Evolutionary conservation across 1,140 invertebrate species (phyloP).

Genomic region (Chionoecetes opilio): DNA sequence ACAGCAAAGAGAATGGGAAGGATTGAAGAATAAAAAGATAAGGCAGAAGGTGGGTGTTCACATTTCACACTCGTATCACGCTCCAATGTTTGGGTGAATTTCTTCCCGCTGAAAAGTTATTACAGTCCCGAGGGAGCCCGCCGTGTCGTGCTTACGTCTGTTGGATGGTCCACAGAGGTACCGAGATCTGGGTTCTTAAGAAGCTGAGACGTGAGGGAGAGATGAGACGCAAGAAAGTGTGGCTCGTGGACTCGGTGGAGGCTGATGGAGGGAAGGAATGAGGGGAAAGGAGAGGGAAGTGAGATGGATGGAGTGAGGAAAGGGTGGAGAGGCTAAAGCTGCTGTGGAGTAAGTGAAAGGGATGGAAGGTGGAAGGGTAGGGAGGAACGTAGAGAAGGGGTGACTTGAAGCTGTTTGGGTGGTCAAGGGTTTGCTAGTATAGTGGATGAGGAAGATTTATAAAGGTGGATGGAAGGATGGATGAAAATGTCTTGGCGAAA

Average conservation of each 20-base stretch:
- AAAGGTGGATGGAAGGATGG: too few relatives aligned
- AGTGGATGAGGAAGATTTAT: too few relatives aligned
- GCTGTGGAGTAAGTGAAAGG: too few relatives aligned
- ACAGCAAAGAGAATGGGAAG: too few relatives aligned
- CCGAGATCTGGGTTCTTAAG: background rate
- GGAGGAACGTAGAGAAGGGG: background rate
- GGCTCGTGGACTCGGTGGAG: background rate
- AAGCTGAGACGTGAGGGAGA: background rate
- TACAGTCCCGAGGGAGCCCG: conserved; percentile 1
- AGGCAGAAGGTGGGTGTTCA: background rate
- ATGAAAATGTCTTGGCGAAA: too few relatives aligned
- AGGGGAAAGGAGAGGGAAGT: too few relatives aligned
- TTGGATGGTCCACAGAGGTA: background rate
- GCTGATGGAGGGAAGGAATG: background rate
- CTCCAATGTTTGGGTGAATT: conserved; percentile 29
- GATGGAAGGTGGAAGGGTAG: background rate
- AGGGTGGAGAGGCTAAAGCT: background rate
- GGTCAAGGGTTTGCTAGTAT: too few relatives aligned
- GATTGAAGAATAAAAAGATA: background rate
- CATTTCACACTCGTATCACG: conserved; percentile 5
- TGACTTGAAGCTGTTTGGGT: too few relatives aligned
- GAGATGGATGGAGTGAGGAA: background rate
- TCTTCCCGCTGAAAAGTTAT: conserved; percentile 10
- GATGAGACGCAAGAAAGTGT: background rate
- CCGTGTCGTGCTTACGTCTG: conserved; percentile 2